Conservation (phyloP, 1,140 invertebrate species). For the Bursaphelenchus mucronatus region DNA sequence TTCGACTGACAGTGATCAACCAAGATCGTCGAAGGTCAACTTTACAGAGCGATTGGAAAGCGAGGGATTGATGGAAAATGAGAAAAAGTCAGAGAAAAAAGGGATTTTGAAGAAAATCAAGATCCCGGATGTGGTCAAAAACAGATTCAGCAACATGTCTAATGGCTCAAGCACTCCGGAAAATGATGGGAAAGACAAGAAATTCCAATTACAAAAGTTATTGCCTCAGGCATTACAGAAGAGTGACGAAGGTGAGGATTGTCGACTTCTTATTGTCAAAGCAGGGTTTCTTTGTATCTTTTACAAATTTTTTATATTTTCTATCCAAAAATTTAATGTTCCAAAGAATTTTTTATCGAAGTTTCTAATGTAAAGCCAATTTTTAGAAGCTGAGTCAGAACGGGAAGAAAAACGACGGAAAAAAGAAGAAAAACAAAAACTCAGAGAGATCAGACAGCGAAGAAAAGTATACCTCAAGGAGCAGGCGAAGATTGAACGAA, state of each 20-base stretch:
- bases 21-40: background rate
- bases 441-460: constrained; percentile 1
- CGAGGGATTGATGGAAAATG: constrained; percentile 16
- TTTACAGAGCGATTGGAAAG: constrained; percentile 1
- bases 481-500: constrained; percentile 21
- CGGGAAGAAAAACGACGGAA: constrained; percentile 7
- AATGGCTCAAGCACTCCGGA: background rate
- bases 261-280: too few species aligned
- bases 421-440: constrained; percentile 8
- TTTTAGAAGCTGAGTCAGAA: too few species aligned
- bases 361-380: too few species aligned
- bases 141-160: background rate
- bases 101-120: constrained; percentile 8
- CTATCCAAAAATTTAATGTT: too few species aligned
- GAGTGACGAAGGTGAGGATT: constrained; percentile 3
- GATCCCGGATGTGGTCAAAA: background rate
- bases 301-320: background rate
- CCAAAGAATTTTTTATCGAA: too few species aligned
- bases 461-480: constrained; percentile 11
- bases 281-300: constrained; percentile 7
- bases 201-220: constrained; percentile 1
- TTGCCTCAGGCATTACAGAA: background rate
- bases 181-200: background rate
- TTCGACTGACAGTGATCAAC: background rate
- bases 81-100: constrained; percentile 22